A percentile compares a stretch with the other conserved stretches of the same genome.
Conservation (phyloP, 2,888 invertebrate genomes). For the Uropetala carovei region DNA sequence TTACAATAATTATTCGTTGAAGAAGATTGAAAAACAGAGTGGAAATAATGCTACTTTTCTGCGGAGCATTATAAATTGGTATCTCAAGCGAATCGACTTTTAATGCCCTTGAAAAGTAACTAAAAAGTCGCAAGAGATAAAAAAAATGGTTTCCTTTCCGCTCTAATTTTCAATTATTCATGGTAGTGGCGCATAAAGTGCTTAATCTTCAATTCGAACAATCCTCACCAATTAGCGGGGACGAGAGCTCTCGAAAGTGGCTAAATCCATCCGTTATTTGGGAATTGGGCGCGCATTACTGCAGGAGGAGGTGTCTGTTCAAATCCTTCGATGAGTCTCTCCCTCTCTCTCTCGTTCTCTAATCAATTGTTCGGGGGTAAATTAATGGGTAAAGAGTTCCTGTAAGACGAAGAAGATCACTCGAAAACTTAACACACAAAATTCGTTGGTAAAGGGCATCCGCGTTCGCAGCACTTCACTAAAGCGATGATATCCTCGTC, state of each 20-base stretch:
- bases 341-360: not conserved
- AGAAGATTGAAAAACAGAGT: too few relatives aligned
- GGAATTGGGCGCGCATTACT: not conserved
- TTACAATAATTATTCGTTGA: too few relatives aligned
- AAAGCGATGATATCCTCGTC: not conserved
- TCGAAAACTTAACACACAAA: not conserved
- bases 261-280: not conserved
- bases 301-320: not conserved
- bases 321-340: not conserved
- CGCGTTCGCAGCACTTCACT: not conserved
- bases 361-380: not conserved
- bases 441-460: not conserved
- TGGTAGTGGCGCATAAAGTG: not conserved
- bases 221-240: conserved; percentile 7
- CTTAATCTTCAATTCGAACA: not conserved
- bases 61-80: too few relatives aligned
- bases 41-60: too few relatives aligned
- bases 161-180: too few relatives aligned
- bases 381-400: not conserved
- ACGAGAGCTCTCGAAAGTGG: not conserved
- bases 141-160: too few relatives aligned
- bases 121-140: too few relatives aligned
- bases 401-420: not conserved
- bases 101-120: too few relatives aligned
- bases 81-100: too few relatives aligned